phyloP scores from a whole-genome alignment of 2,888 invertebrate genomes.

The Drosophila paramelanica region DNA sequence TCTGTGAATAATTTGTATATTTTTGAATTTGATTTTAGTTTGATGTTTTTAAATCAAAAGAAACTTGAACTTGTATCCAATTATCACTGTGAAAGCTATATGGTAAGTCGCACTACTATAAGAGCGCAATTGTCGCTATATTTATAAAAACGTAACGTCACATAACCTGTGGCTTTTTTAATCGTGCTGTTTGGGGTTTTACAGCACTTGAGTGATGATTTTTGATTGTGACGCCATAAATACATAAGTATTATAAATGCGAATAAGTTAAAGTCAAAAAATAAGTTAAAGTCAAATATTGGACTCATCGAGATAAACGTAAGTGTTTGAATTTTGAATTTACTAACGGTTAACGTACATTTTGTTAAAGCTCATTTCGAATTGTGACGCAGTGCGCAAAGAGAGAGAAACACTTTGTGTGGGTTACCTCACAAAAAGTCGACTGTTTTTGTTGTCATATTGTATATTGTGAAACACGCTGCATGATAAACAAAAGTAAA shows the following conservation, averaged over 20 bases:
- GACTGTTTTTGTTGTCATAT: slow-evolving; percentile 31
- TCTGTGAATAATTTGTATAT: no score
- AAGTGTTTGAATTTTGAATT: background rate
- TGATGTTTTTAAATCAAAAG: no score
- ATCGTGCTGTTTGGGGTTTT: background rate
- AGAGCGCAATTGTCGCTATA: no score
- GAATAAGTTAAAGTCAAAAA: no score
- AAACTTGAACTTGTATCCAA: no score
- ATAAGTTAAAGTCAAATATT: no score
- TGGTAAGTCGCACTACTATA: no score
- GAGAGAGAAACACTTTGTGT: slow-evolving; percentile 10
- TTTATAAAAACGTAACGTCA: no score
- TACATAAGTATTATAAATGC: background rate
- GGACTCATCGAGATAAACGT: no score
- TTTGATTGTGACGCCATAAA: background rate
- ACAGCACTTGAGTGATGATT: background rate
- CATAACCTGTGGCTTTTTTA: no score
- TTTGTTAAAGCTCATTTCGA: background rate
- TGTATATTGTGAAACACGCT: slow-evolving; percentile 41
- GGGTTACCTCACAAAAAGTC: slow-evolving; percentile 4
- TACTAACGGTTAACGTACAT: background rate
- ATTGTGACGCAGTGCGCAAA: slow-evolving; percentile 43
- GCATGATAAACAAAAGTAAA: slow-evolving; percentile 27
- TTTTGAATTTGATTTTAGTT: no score
- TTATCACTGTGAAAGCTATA: no score